A percentile compares a stretch with the other conserved stretches of the same genome.
Evolutionary conservation across 2,113 vertebrate species (phyloP).

Genomic region (Rhadina sibilatrix): DNA sequence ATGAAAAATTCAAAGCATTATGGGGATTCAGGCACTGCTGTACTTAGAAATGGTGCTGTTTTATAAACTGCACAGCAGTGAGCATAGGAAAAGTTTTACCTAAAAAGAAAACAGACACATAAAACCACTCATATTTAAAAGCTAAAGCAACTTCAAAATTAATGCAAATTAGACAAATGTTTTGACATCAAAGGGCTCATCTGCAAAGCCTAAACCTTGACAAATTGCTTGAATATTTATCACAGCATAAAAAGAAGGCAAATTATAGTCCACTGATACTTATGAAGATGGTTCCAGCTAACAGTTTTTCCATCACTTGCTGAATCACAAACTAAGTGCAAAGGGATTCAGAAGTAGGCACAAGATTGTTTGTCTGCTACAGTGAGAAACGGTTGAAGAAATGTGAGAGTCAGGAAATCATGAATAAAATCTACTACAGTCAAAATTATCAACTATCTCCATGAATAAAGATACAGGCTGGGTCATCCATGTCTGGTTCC

Average conservation of each 20-base stretch:
- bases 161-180: not conserved
- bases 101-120: not conserved
- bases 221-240: not conserved
- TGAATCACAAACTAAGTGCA: not conserved
- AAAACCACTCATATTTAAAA: not conserved
- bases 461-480: conserved; percentile 91
- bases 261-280: not conserved
- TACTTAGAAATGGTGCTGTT: not conserved
- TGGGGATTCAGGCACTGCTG: not conserved
- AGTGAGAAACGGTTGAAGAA: not conserved
- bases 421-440: not conserved
- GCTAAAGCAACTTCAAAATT: not conserved
- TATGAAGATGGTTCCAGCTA: not conserved
- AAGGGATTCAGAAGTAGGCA: not conserved
- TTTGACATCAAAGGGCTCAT: not conserved
- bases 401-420: not conserved
- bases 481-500: conserved; percentile 97
- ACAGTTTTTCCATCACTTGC: not conserved
- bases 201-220: not conserved
- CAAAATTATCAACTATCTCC: not conserved
- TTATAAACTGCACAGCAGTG: not conserved
- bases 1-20: not conserved
- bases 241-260: not conserved
- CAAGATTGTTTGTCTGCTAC: not conserved
- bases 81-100: not conserved